Base-by-base conservation (phyloP, 2,113 vertebrate genomes). In the Paramormyrops kingsleyae region DNA sequence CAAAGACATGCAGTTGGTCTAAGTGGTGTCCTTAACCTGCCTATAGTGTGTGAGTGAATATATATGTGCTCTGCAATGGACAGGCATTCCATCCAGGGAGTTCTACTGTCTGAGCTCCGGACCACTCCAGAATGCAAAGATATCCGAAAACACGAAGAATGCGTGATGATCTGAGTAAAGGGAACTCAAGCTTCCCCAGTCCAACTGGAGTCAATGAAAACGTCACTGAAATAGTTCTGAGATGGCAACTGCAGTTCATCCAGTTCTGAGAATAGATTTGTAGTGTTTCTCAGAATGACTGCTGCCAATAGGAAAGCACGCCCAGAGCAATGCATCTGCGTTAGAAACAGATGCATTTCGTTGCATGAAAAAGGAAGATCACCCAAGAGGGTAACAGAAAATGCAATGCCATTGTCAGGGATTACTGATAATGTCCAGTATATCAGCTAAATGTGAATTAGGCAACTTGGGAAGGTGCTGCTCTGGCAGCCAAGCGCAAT, bases 401-500 rank as follows among this genome's bases (percentile, higher is more conserved):
- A 80, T 90, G 46, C 87, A 90, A 83, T 88, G 62, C n/a, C 27
- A 53, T 80, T 80, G 56, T n/a, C 56, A 62, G 56, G 56, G 50
- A 49, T 84, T 56, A 56, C 6, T n/a, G 39, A 59, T 89, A 85
- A 87, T 87, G 46, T 83, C 85, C 85, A 12, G 53, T 66, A 90
- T 52, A 80, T 88, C 77, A 77, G 13, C 85, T 80, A 49, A 90
- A 90, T 90, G 50, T 39, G 84, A 77, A 90, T 87, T 87, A 44
- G 27, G 59, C 35, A 50, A 62, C 89, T 56, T 47, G 39, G 70
- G 89, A 85, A 49, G 24, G 89, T 77, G 89, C 39, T 85, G 35
- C 47, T 74, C 62, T 31, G 39, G 10, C 39, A 77, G 27, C 44
- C 24, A 50, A 49, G 42, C 15, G 21, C 53, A n/a, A 24, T 42